Conservation (phyloP, 2,113 vertebrate species). For the Panthera tigris region DNA sequence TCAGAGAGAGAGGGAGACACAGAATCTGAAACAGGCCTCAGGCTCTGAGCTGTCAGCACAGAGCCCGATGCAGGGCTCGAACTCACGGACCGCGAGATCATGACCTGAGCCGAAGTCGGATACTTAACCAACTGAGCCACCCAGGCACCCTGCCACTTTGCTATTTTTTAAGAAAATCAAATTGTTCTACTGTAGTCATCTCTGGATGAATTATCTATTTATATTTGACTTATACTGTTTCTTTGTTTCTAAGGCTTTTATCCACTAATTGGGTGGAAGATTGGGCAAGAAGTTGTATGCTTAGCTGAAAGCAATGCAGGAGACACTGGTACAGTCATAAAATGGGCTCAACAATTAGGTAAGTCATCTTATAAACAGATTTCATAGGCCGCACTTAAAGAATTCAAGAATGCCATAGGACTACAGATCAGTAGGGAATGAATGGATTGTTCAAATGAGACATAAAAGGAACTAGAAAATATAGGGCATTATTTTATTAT, state of each 20-base stretch:
- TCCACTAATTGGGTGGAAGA: slow-evolving; percentile 97
- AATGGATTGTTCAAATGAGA: not conserved
- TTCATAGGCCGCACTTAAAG: not conserved
- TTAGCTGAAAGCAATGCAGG: slow-evolving; percentile 94
- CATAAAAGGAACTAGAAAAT: slow-evolving; percentile 21
- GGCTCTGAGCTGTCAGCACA: no score
- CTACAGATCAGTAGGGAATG: not conserved
- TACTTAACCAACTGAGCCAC: no score
- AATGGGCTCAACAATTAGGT: slow-evolving; percentile 95
- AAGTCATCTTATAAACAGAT: slow-evolving; percentile 76
- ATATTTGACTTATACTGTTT: not conserved
- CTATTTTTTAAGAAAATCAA: not conserved
- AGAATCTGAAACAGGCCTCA: no score
- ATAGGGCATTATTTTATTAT: not conserved
- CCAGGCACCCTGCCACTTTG: not conserved
- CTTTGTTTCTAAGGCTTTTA: slow-evolving; percentile 89
- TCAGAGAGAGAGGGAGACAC: no score
- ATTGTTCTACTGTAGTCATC: not conserved
- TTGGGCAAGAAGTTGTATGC: slow-evolving; percentile 93
- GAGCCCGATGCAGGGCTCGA: no score
- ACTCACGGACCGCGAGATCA: no score
- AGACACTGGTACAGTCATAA: slow-evolving; percentile 92
- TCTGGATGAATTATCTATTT: not conserved
- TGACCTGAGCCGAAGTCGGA: no score
- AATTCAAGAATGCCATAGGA: not conserved